These are phyloP conservation scores for Ameiurus melas DNA, from an alignment of 2,113 vertebrate species.

Conservation along the genomic window DNA sequence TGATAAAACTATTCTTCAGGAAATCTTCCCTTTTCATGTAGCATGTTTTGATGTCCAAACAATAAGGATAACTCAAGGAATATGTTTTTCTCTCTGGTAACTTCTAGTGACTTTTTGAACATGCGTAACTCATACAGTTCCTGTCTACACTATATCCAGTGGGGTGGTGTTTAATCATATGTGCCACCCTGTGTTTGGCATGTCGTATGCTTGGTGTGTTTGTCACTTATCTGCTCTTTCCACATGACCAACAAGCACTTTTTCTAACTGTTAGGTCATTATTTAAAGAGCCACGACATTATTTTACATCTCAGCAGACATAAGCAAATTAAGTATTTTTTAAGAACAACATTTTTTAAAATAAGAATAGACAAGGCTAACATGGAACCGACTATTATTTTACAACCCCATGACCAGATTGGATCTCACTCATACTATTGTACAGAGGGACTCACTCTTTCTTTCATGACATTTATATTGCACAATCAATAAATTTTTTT, in stretches of 20 bases:
- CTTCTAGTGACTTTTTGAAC: neutral
- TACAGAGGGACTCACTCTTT: neutral
- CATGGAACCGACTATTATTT: neutral
- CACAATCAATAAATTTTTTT: neutral
- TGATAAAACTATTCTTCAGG: neutral
- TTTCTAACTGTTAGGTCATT: no score
- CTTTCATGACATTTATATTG: neutral
- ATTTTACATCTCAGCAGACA: neutral
- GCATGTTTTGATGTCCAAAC: neutral
- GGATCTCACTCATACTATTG: neutral
- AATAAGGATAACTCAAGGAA: no score
- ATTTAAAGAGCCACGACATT: neutral
- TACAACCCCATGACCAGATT: neutral
- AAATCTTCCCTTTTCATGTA: neutral
- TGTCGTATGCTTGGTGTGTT: neutral
- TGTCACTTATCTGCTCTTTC: constrained; percentile 1
- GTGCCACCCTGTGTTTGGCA: neutral
- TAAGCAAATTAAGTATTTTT: neutral
- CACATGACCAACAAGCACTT: neutral
- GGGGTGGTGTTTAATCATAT: neutral
- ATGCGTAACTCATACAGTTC: neutral
- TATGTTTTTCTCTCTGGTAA: neutral
- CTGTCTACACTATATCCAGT: neutral
- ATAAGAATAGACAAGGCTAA: neutral
- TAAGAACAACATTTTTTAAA: neutral